Conservation (phyloP, 2,113 vertebrate genomes). For the Capricornis sumatraensis region DNA sequence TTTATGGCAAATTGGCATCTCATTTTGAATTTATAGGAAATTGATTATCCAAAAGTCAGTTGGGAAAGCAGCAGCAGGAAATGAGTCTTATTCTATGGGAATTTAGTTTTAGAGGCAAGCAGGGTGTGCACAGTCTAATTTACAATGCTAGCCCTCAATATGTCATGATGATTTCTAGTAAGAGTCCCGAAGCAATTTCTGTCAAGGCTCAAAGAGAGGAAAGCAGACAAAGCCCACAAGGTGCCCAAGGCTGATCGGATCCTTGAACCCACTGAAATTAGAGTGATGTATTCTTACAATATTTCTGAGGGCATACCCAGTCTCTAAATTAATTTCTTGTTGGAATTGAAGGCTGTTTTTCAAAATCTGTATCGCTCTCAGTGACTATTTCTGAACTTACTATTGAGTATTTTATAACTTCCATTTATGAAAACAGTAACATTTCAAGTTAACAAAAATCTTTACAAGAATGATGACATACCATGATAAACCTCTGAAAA, state of each 20-base stretch:
- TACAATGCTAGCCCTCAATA: not conserved
- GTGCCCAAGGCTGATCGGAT: not conserved
- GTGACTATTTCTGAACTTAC: not conserved
- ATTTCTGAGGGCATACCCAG: not conserved
- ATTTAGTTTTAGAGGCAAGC: not conserved
- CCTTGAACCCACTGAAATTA: not conserved
- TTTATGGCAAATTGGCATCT: conserved; percentile 24
- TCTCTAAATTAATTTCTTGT: not conserved
- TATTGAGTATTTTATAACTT: not conserved
- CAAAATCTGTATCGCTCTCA: not conserved
- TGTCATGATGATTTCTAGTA: not conserved
- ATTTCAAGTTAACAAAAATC: conserved; percentile 3
- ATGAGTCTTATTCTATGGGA: not conserved
- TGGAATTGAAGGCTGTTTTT: not conserved
- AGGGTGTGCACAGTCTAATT: not conserved
- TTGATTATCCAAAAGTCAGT: not conserved
- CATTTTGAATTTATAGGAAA: conserved; percentile 31
- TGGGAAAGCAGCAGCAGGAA: conserved; percentile 22
- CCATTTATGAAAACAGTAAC: not conserved
- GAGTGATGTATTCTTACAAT: not conserved
- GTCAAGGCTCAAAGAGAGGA: not conserved
- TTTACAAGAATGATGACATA: not conserved
- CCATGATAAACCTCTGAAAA: not conserved
- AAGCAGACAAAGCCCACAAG: not conserved
- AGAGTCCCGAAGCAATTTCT: not conserved